Evolutionary conservation across 2,113 vertebrate genomes (phyloP).

Genomic region (Hiodon tergisus): DNA sequence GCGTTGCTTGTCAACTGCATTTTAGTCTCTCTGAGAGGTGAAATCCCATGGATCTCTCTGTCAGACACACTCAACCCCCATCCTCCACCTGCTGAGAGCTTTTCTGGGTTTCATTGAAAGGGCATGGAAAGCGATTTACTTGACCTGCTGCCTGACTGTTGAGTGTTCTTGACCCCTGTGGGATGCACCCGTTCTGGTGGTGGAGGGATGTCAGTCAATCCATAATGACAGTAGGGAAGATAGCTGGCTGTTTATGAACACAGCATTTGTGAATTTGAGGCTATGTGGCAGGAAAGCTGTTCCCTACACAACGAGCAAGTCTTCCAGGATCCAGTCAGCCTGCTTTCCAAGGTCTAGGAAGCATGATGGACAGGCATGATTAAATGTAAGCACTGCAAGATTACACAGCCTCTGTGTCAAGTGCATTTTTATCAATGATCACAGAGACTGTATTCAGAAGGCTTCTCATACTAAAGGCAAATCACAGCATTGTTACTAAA

Average conservation of each 20-base stretch:
- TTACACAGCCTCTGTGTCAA: neutral
- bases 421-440: neutral
- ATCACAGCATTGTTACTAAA: no score
- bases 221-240: neutral
- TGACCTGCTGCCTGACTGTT: conserved; percentile 40
- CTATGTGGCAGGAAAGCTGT: neutral
- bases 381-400: neutral
- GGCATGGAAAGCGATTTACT: conserved; percentile 39
- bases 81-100: conserved; percentile 47
- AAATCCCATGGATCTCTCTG: conserved; percentile 55
- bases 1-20: conserved; percentile 47
- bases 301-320: neutral
- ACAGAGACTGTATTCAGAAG: no score
- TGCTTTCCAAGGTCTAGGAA: neutral
- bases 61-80: conserved; percentile 45
- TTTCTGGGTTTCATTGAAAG: conserved; percentile 33
- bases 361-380: neutral
- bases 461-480: no score
- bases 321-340: neutral
- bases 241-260: neutral
- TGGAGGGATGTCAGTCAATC: neutral
- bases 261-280: neutral
- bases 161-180: conserved; percentile 40
- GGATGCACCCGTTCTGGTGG: neutral
- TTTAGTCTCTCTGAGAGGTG: conserved; percentile 46